Conservation (phyloP, 1,140 invertebrate species). For the Drosophila bocqueti region DNA sequence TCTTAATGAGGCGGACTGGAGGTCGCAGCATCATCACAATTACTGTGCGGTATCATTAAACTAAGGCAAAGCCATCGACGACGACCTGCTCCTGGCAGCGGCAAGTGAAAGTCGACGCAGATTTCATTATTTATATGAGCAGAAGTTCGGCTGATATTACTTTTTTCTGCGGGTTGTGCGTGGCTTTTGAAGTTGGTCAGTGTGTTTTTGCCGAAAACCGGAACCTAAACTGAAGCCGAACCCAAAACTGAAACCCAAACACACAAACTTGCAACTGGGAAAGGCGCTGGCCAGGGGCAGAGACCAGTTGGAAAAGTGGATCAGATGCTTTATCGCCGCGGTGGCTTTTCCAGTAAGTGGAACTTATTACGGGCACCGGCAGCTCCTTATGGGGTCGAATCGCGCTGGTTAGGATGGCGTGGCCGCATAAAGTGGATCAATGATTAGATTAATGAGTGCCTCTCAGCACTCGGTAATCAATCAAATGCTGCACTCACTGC, state of each 20-base stretch:
- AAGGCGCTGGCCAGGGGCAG: slow-evolving; percentile 20
- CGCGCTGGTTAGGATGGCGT: slow-evolving; percentile 23
- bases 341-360: slow-evolving; percentile 26
- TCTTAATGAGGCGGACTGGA: slow-evolving; percentile 48
- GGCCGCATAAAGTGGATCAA: slow-evolving; percentile 74
- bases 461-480: slow-evolving; percentile 76
- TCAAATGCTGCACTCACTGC: slow-evolving; percentile 60
- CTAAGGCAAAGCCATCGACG: slow-evolving; percentile 28
- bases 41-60: slow-evolving; percentile 28
- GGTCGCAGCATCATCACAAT: slow-evolving; percentile 40
- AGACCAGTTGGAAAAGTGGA: slow-evolving; percentile 65
- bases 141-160: slow-evolving; percentile 15
- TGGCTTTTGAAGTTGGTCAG: slow-evolving; percentile 54
- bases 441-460: slow-evolving; percentile 82
- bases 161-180: slow-evolving; percentile 12
- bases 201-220: slow-evolving; percentile 52
- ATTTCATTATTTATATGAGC: slow-evolving; percentile 59
- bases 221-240: slow-evolving; percentile 35
- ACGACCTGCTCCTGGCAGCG: slow-evolving; percentile 19
- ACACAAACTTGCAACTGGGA: slow-evolving; percentile 31
- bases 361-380: slow-evolving; percentile 7
- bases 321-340: slow-evolving; percentile 68
- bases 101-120: slow-evolving; percentile 52
- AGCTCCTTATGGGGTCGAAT: slow-evolving; percentile 12
- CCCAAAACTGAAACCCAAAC: slow-evolving; percentile 42